Evolutionary conservation across 2,797 vertebrate species (phyloP).

Genomic region (Oophaga sylvatica): DNA sequence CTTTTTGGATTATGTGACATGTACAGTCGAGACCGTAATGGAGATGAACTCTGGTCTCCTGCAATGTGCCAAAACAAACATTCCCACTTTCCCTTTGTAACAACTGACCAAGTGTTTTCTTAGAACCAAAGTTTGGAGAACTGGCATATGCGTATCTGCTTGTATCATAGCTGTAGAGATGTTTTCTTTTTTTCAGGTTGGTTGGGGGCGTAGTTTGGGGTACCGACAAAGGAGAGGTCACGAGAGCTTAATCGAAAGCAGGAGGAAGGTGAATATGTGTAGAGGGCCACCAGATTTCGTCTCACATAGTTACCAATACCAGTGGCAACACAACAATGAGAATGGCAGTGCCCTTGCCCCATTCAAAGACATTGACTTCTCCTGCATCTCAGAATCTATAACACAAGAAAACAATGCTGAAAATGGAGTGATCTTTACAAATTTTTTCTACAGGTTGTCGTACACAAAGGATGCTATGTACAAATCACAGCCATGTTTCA

Average conservation of each 20-base stretch:
- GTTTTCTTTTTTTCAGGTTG: slow-evolving; percentile 61
- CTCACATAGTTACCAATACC: slow-evolving; percentile 69
- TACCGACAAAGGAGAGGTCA: slow-evolving; percentile 60
- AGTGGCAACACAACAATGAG: slow-evolving; percentile 64
- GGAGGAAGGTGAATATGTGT: slow-evolving; percentile 69
- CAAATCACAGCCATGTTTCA: slow-evolving; percentile 73
- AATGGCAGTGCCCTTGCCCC: slow-evolving; percentile 53
- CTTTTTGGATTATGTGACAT: slow-evolving; percentile 83
- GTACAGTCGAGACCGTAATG: slow-evolving; percentile 75
- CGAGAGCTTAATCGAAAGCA: slow-evolving; percentile 54
- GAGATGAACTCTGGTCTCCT: slow-evolving; percentile 76
- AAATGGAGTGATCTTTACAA: slow-evolving; percentile 55
- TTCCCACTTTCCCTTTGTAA: slow-evolving; percentile 83
- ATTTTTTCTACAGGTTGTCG: slow-evolving; percentile 70
- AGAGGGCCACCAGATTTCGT: slow-evolving; percentile 63
- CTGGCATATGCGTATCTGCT: slow-evolving; percentile 79
- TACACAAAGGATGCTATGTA: slow-evolving; percentile 68
- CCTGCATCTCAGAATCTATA: slow-evolving; percentile 72
- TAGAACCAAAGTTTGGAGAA: slow-evolving; percentile 88
- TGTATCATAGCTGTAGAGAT: slow-evolving; percentile 82
- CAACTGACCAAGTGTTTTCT: slow-evolving; percentile 85
- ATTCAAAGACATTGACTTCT: slow-evolving; percentile 66
- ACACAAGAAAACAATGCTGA: slow-evolving; percentile 55
- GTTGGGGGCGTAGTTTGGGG: slow-evolving; percentile 66
- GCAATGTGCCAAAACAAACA: slow-evolving; percentile 81